Conservation (phyloP, 2,797 vertebrate genomes). For the Momotus momota region DNA sequence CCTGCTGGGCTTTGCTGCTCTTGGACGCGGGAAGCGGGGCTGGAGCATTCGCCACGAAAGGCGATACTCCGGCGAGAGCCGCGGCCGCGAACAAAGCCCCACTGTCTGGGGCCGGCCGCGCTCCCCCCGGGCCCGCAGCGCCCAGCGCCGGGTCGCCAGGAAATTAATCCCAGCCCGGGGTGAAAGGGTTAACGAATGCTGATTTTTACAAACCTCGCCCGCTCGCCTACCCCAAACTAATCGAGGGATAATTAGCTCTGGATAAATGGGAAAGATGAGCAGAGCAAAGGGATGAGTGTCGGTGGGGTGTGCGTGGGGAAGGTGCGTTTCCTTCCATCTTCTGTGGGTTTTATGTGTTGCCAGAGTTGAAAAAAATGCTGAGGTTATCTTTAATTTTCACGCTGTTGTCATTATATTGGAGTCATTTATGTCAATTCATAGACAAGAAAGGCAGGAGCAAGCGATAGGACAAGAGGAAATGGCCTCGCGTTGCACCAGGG, state of each 20-base stretch:
- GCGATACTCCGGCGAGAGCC: conserved; percentile 17
- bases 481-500: background rate
- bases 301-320: fast-evolving
- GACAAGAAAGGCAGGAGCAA: background rate
- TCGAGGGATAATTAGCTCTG: conserved; percentile 23
- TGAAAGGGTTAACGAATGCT: conserved; percentile 62
- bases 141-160: conserved; percentile 23
- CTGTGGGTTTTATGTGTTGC: background rate
- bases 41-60: conserved; percentile 18
- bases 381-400: background rate
- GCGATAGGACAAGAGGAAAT: background rate
- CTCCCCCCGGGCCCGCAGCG: background rate
- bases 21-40: conserved; percentile 18
- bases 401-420: background rate
- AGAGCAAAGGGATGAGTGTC: background rate
- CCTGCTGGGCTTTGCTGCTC: conserved; percentile 63
- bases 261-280: conserved; percentile 7
- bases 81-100: conserved; percentile 52
- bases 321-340: background rate
- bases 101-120: conserved; percentile 5
- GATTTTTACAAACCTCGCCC: conserved; percentile 14
- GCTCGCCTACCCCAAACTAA: conserved; percentile 7
- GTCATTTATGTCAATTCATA: background rate
- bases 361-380: background rate
- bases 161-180: conserved; percentile 35